Base-by-base conservation (phyloP, 2,797 vertebrate species). In the Glyptemys insculpta region DNA sequence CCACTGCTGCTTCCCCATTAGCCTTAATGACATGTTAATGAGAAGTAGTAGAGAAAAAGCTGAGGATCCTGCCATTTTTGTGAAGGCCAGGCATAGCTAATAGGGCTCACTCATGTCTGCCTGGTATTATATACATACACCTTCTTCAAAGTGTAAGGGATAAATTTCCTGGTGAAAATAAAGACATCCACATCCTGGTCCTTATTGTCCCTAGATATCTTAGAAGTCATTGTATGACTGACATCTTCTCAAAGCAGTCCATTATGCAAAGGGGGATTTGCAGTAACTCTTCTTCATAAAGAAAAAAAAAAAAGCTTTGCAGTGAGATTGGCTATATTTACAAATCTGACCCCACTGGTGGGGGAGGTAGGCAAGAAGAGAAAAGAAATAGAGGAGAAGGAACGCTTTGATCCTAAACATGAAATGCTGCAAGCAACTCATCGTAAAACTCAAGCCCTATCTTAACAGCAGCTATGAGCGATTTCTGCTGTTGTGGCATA, bases 361-460 rank as follows among this genome's bases (percentile, higher is more conserved):
- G 88, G 93, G 84, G 72, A 95, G 86, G 94, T 87, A 96, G 34
- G 88, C 92, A 87, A 96, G 84, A 88, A 79, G 89, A 72, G 83
- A 95, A 41, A 74, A 95, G 96, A 74, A 94, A 96, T 65, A 90
- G 83, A 90, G 4, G 47, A 59, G 93, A 96, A 82, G 65, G 94
- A 97, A 96, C 92, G 93, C 95, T 97, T 97, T 97, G 96, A 96
- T 97, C 96, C 95, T 37, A 59, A 11, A 44, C 82, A 81, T 92
- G 94, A 94, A 95, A 91, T 93, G 82, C 59, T 54, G 82, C 87
- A 57, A 88, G 96, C 86, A 29, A 87, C 83, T 95, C 93, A 62
- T 90, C 83, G 92, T 91, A 53, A 88, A 91, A 91, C 94, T 84
- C 97, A 88, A 89, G 95, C 95, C 96, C 92, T 81, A 53, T 54